Evolutionary conservation across 2,113 vertebrate species (phyloP).

Genomic region (Etheostoma cragini): DNA sequence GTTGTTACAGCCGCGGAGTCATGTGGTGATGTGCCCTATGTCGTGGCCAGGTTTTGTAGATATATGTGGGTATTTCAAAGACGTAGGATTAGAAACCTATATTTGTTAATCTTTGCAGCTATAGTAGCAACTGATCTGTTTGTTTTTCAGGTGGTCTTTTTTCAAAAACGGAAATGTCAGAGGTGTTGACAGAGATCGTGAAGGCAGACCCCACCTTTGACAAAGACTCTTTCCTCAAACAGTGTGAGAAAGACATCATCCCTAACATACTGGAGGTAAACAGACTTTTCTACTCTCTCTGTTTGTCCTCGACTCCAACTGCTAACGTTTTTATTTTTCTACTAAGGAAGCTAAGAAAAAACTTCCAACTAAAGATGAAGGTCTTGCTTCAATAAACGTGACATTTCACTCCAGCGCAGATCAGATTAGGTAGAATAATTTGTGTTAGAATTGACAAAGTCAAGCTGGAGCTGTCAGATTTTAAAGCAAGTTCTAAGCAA

Average conservation of each 20-base stretch:
- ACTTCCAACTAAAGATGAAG: not conserved
- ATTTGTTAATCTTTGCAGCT: not conserved
- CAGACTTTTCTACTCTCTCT: not conserved
- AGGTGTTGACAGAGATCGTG: constrained; percentile 93
- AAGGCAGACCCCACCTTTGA: constrained; percentile 89
- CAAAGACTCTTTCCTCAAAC: constrained; percentile 90
- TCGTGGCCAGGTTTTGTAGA: not conserved
- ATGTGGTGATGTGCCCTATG: not conserved
- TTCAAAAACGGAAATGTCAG: constrained; percentile 93
- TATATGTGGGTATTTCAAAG: not conserved
- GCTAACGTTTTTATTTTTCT: constrained; percentile 1
- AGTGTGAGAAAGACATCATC: constrained; percentile 92
- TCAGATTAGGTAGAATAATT: not conserved
- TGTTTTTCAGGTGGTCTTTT: constrained; percentile 90
- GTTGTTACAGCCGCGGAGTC: not conserved
- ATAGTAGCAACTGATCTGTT: not conserved
- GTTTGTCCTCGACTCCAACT: not conserved
- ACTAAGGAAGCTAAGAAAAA: not conserved
- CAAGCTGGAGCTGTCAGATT: not conserved
- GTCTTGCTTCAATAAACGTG: not conserved
- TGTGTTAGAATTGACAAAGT: not conserved
- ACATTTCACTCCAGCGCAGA: not conserved
- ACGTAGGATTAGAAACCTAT: not conserved
- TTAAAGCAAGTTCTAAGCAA: not conserved
- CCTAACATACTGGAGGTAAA: constrained; percentile 93